Conservation (phyloP, 2,113 vertebrate genomes). For the Stercorarius parasiticus region DNA sequence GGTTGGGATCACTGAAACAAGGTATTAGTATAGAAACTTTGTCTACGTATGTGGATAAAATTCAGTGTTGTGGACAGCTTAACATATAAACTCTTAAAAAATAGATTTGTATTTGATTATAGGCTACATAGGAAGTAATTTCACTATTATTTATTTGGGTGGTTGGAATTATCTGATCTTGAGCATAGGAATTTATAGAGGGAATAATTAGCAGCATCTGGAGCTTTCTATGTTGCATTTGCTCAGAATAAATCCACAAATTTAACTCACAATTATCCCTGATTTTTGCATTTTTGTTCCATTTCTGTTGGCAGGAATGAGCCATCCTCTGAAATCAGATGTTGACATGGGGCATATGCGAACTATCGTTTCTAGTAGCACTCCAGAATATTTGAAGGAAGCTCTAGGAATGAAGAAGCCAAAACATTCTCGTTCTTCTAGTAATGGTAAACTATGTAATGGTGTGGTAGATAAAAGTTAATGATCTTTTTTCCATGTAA, state of each 20-base stretch:
- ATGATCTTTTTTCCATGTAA: not conserved
- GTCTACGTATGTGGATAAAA: not conserved
- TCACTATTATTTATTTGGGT: not conserved
- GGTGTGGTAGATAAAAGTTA: not conserved
- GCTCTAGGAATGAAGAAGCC: conserved; percentile 80
- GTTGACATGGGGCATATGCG: conserved; percentile 33
- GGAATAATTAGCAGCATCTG: conserved; percentile 30
- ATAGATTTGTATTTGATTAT: not conserved
- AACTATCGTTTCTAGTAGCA: conserved; percentile 18
- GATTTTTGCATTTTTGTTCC: not conserved
- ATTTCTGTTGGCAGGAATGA: conserved; percentile 62
- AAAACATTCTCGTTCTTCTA: conserved; percentile 74
- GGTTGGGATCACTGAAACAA: conserved; percentile 81
- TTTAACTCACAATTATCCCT: not conserved
- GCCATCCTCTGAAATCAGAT: conserved; percentile 65
- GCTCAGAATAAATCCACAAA: not conserved
- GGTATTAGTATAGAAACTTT: conserved; percentile 55
- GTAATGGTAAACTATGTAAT: conserved; percentile 69
- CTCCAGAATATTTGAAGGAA: conserved; percentile 81
- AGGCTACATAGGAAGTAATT: not conserved
- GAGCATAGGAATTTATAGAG: not conserved
- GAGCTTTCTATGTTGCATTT: not conserved
- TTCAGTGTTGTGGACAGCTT: not conserved
- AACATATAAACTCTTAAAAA: not conserved
- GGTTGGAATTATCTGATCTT: conserved; percentile 7